phyloP scores from a whole-genome alignment of 2,888 invertebrate genomes.

The Heliothis peltigera region DNA sequence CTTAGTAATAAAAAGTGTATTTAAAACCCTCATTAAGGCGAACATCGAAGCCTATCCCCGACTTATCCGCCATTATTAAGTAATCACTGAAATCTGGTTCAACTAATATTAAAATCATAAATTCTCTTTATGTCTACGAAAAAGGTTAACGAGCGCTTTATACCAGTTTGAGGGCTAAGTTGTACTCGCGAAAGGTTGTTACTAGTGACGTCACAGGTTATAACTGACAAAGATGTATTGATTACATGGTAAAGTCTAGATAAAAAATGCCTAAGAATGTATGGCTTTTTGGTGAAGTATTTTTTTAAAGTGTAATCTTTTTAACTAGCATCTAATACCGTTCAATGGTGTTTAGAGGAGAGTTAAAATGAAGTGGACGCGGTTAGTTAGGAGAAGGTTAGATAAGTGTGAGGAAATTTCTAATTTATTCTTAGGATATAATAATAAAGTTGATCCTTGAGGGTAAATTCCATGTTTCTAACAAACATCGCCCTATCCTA shows the following conservation, averaged over 20 bases:
- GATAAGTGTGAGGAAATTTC: too few species aligned
- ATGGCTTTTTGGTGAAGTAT: not conserved
- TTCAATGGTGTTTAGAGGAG: not conserved
- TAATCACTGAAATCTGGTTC: conserved; percentile 54
- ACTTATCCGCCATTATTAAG: conserved; percentile 43
- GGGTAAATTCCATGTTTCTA: not conserved
- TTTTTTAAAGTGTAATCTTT: not conserved
- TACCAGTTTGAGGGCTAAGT: conserved; percentile 46
- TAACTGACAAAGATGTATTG: not conserved
- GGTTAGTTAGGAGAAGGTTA: too few species aligned
- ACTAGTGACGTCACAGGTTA: conserved; percentile 24
- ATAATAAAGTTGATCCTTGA: not conserved
- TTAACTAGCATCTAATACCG: not conserved
- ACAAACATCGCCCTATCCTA: conserved; percentile 4
- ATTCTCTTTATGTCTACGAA: conserved; percentile 63
- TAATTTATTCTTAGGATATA: not conserved
- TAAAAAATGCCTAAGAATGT: not conserved
- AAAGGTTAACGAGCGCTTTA: conserved; percentile 65
- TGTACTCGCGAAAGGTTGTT: conserved; percentile 13
- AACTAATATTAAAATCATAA: conserved; percentile 69
- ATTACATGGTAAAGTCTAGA: not conserved
- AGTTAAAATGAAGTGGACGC: not conserved
- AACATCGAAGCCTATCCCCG: not conserved
- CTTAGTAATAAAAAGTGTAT: too few species aligned
- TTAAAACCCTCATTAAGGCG: conserved; percentile 1